Evolutionary conservation across 1,140 invertebrate species (phyloP).

Genomic region (Temnothorax nylanderi): DNA sequence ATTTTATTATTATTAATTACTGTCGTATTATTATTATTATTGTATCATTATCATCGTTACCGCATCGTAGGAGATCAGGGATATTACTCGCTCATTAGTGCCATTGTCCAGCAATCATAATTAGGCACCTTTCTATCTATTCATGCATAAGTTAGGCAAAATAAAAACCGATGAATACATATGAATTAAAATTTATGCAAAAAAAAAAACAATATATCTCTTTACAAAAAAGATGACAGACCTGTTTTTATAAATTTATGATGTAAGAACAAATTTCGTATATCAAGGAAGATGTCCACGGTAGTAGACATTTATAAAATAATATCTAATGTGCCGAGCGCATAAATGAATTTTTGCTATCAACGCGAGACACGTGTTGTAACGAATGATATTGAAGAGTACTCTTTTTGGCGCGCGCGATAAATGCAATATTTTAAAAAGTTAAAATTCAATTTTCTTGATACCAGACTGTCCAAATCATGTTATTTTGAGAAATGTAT

Average conservation of each 20-base stretch:
- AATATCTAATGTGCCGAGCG: not conserved
- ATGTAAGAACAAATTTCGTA: constrained; percentile 1
- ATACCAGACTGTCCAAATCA: constrained; percentile 64
- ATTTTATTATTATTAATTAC: constrained; percentile 38
- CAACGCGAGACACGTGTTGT: constrained; percentile 1
- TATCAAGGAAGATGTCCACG: not conserved
- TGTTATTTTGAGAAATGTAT: constrained; percentile 65
- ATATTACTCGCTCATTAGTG: constrained; percentile 36
- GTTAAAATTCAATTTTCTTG: constrained; percentile 37
- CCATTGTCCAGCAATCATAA: constrained; percentile 51
- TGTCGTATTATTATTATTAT: constrained; percentile 37
- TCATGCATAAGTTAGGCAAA: not conserved
- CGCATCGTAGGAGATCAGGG: constrained; percentile 43
- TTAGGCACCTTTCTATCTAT: constrained; percentile 46
- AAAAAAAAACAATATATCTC: constrained; percentile 29
- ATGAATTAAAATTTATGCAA: constrained; percentile 16
- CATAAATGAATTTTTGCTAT: constrained; percentile 30
- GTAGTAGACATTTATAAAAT: constrained; percentile 26
- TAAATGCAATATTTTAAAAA: constrained; percentile 26
- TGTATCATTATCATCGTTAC: constrained; percentile 68
- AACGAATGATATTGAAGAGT: constrained; percentile 24
- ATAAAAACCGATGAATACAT: not conserved
- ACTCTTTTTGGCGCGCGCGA: not conserved
- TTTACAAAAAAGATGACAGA: not conserved
- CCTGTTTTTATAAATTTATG: constrained; percentile 34